phyloP scores from a whole-genome alignment of 2,113 vertebrate species.

The Orcinus orca region DNA sequence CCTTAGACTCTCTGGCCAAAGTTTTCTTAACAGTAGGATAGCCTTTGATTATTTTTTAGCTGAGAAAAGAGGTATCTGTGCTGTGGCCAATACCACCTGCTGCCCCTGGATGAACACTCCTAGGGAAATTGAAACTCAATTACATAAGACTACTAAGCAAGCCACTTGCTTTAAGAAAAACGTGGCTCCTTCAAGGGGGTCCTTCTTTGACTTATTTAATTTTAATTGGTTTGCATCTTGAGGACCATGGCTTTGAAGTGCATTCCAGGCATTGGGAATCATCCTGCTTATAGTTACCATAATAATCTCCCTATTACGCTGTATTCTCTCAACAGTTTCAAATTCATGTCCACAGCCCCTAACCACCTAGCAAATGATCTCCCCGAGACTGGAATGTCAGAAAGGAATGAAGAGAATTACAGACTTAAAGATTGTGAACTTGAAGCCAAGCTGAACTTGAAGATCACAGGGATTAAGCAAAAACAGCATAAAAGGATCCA shows the following conservation, averaged over 20 bases:
- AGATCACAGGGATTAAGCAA: not conserved
- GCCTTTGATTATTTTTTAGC: not conserved
- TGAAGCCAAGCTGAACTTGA: not conserved
- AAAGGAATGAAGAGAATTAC: not conserved
- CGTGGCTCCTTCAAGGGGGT: not conserved
- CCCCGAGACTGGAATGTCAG: not conserved
- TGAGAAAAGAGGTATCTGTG: not conserved
- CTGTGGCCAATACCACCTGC: not conserved
- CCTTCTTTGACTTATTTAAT: not conserved
- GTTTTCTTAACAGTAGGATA: not conserved
- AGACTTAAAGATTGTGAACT: not conserved
- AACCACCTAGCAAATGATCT: not conserved
- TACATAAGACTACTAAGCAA: not conserved
- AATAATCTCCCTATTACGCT: not conserved
- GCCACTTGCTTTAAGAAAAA: not conserved
- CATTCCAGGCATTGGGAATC: not conserved
- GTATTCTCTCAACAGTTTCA: not conserved
- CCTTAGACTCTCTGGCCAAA: not conserved
- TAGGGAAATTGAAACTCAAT: not conserved
- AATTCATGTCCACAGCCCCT: not conserved
- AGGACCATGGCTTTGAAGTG: not conserved
- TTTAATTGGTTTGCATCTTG: not conserved
- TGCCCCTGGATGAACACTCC: not conserved
- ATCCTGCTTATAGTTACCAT: not conserved
- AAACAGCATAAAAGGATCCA: not conserved